Evolutionary conservation across 2,888 invertebrate species (phyloP).

Genomic region (Melipona bicolor): DNA sequence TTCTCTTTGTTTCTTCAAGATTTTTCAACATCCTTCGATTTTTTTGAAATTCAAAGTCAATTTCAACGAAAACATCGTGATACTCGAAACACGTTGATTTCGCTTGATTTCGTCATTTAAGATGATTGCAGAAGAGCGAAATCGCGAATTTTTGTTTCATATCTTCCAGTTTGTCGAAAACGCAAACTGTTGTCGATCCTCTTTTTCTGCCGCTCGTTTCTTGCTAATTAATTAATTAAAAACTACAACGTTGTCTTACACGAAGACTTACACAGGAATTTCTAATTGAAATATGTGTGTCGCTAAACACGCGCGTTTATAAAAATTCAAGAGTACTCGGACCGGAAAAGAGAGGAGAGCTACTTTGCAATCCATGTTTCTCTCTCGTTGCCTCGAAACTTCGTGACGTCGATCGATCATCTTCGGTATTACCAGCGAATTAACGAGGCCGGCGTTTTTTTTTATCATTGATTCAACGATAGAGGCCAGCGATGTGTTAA

Average conservation of each 20-base stretch:
- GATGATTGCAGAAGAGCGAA: too few species aligned
- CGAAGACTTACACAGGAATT: neutral
- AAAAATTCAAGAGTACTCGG: neutral
- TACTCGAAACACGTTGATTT: too few species aligned
- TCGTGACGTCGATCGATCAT: constrained; percentile 32
- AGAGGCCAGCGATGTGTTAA: neutral
- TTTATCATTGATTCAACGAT: neutral
- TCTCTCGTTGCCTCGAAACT: neutral
- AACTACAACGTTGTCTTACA: neutral
- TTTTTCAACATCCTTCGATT: too few species aligned
- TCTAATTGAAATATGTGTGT: constrained; percentile 1
- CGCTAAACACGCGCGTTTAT: neutral
- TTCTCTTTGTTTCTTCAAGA: neutral
- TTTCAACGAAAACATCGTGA: too few species aligned
- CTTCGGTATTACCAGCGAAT: constrained; percentile 5
- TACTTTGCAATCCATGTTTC: constrained; percentile 18
- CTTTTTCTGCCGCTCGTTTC: too few species aligned
- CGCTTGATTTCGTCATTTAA: too few species aligned
- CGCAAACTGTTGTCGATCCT: too few species aligned
- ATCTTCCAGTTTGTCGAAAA: too few species aligned
- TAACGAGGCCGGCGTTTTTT: neutral
- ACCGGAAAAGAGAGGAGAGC: constrained; percentile 13
- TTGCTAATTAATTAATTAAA: neutral
- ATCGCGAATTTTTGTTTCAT: too few species aligned
- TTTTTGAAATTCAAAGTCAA: neutral